Evolutionary conservation across 2,888 invertebrate species (phyloP).

Genomic region (Drosophila aldrichi): DNA sequence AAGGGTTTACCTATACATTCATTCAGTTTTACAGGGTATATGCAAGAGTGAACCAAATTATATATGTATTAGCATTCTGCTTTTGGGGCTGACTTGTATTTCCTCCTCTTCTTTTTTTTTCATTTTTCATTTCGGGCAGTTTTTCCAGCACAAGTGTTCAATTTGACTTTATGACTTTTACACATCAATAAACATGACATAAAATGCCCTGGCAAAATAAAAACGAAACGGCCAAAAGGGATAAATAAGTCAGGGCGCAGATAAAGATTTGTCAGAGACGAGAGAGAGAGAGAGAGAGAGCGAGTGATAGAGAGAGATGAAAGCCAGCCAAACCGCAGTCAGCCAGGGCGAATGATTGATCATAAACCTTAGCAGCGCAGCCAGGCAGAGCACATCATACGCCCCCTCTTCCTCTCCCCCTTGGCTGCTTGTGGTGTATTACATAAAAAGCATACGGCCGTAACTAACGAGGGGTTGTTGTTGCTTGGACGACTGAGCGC

Average conservation of each 20-base stretch:
- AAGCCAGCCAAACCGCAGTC: constrained; percentile 64
- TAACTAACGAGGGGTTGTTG: constrained; percentile 77
- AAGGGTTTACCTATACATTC: no score
- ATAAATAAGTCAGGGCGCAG: constrained; percentile 75
- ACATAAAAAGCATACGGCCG: constrained; percentile 77
- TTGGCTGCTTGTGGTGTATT: constrained; percentile 38
- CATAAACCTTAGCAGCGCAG: constrained; percentile 62
- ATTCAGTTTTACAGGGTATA: constrained; percentile 17
- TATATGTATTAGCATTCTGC: constrained; percentile 18
- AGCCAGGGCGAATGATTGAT: constrained; percentile 74
- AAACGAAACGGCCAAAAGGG: constrained; percentile 72
- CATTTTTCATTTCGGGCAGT: background rate
- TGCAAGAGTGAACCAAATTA: background rate
- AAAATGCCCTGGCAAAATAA: constrained; percentile 70
- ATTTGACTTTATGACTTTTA: constrained; percentile 79
- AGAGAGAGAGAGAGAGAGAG: constrained; percentile 17
- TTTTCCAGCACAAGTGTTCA: constrained; percentile 64
- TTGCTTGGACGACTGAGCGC: constrained; percentile 56
- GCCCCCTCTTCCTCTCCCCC: background rate
- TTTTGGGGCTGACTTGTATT: constrained; percentile 17
- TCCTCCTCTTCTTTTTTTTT: no score
- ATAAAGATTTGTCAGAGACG: constrained; percentile 69
- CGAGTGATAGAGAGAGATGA: constrained; percentile 4
- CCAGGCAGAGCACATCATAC: constrained; percentile 44
- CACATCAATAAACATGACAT: constrained; percentile 82